phyloP scores from a whole-genome alignment of 2,113 vertebrate genomes.

The Callorhinus ursinus region DNA sequence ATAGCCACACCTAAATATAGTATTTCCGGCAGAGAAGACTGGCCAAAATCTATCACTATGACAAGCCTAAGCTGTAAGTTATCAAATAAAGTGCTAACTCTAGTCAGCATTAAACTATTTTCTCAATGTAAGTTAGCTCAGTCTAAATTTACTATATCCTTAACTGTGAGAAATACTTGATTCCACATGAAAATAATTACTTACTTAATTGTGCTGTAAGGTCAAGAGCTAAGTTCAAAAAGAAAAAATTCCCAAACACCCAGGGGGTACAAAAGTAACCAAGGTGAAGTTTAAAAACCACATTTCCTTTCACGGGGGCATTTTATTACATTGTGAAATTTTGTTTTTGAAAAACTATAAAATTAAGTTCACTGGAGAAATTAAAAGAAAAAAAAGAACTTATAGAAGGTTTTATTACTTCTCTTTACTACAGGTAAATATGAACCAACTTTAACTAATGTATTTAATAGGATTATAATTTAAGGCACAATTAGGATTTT shows the following conservation, averaged over 20 bases:
- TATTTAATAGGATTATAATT: background rate
- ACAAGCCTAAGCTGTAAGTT: background rate
- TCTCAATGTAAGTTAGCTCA: background rate
- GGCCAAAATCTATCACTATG: background rate
- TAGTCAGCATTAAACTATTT: background rate
- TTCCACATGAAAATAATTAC: constrained; percentile 36
- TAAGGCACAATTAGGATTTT: background rate
- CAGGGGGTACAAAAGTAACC: background rate
- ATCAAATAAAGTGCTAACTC: background rate
- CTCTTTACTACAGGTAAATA: background rate
- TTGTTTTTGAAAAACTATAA: constrained; percentile 43
- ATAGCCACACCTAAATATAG: background rate
- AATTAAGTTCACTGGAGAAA: background rate
- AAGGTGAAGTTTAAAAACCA: background rate
- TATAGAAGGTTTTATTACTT: background rate
- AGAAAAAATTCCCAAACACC: background rate
- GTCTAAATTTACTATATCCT: background rate
- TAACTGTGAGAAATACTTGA: constrained; percentile 44
- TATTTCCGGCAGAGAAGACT: background rate
- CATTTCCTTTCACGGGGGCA: background rate
- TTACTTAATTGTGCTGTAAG: constrained; percentile 17
- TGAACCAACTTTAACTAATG: background rate
- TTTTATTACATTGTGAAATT: constrained; percentile 23
- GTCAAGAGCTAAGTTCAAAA: background rate
- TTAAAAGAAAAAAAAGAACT: constrained; percentile 53